A percentile compares a stretch with the other conserved stretches of the same genome.
phyloP scores from a whole-genome alignment of 2,797 vertebrate genomes.

The Lacerta agilis region DNA sequence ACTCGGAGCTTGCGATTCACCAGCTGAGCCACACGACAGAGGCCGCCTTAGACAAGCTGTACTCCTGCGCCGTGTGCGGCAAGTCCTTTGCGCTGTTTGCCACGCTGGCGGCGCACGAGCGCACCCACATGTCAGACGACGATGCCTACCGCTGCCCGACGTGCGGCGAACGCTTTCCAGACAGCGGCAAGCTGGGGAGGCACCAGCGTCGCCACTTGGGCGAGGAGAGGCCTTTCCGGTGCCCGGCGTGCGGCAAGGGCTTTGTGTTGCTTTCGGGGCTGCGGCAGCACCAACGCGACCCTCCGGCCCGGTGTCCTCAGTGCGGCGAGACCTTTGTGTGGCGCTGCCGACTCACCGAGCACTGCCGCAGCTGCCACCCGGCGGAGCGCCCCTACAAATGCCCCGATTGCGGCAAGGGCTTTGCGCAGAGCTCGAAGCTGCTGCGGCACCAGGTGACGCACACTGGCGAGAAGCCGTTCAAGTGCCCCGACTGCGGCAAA shows the following conservation, averaged over 20 bases:
- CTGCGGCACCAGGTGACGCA: slow-evolving; percentile 75
- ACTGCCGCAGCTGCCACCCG: slow-evolving; percentile 64
- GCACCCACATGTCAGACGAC: slow-evolving; percentile 4
- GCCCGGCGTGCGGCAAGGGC: slow-evolving; percentile 72
- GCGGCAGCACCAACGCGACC: slow-evolving; percentile 63
- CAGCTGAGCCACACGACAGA: neutral
- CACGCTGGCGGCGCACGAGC: slow-evolving; percentile 11
- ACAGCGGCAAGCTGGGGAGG: slow-evolving; percentile 49
- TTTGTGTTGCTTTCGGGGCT: slow-evolving; percentile 70
- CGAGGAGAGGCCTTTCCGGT: slow-evolving; percentile 68
- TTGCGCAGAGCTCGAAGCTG: slow-evolving; percentile 70
- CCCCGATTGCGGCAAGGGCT: slow-evolving; percentile 74
- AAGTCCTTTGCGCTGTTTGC: slow-evolving; percentile 30
- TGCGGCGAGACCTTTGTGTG: slow-evolving; percentile 71
- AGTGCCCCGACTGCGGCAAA: slow-evolving; percentile 70
- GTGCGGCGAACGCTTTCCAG: slow-evolving; percentile 22
- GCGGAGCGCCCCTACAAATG: slow-evolving; percentile 72
- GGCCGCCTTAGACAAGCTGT: neutral
- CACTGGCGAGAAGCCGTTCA: slow-evolving; percentile 68
- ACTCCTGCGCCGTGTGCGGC: neutral
- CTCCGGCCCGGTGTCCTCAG: slow-evolving; percentile 67
- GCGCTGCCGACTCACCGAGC: slow-evolving; percentile 70
- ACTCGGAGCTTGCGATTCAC: neutral
- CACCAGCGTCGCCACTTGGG: slow-evolving; percentile 31
- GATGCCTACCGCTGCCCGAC: slow-evolving; percentile 33